Evolutionary conservation across 92 coral and sea anemone species (phyloP), one percentile per base, ranked within the genome.

Genomic region (Zoanthus sansibaricus): DNA sequence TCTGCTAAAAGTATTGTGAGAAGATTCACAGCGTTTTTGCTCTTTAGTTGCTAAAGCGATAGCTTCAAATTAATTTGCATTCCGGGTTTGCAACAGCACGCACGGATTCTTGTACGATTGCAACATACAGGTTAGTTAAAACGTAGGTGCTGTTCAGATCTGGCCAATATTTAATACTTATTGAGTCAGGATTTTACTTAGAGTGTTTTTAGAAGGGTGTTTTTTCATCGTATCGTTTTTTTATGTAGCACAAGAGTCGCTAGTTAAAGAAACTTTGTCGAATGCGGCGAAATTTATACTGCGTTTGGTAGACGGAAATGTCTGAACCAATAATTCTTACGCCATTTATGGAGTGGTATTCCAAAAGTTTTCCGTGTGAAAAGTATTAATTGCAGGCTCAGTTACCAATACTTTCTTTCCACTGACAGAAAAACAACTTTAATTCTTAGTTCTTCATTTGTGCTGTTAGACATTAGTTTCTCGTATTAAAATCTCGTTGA

Each of bases 71-170:
- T 58, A 59, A 59, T 78, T 78, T 78, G 72, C 83, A 61, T 78
- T 61, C 64, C 20, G 51, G 68, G 45, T 78, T 59, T 55, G 47
- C 51, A 44, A 66, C 59, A 42, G 73, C 55, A 21, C 74, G 55
- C 73, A 68, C 3, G 37, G 33, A 48, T 45, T 79, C 42, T 9
- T 49, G 64, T 49, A 17, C 44, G 67, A 76, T 76, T 76, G 82
- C 82, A 76, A 76, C 82, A 76, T 52, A 44, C 79, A 49, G 79
- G 42, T 49, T 49, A 13, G 33, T 76, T 49, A n/a, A 76, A 76
- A n/a, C 11, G 51, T 37, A 9, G 82, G 20, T 18, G 82, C 82
- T 76, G 82, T 76, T 76, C 44, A 21, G n/a, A 47, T 76, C n/a
- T 51, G 62, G 10, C 16, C 2, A 0, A 42, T 6, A 15, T 52